phyloP scores from a whole-genome alignment of 2,797 vertebrate genomes.

The Enteromius unitaeniatus region DNA sequence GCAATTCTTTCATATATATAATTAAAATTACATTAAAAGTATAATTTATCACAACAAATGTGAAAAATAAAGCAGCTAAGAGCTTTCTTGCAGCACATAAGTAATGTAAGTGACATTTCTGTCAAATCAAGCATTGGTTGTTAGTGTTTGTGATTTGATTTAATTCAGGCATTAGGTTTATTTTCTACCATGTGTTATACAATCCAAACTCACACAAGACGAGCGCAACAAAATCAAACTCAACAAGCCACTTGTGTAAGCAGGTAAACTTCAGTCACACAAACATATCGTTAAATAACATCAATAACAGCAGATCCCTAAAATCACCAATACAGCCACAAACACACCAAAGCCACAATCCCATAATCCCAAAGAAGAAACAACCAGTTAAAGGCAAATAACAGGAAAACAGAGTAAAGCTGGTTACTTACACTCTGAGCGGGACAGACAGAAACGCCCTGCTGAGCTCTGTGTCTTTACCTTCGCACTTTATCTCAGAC shows the following conservation, averaged over 20 bases:
- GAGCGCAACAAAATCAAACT: neutral
- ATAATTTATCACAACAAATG: neutral
- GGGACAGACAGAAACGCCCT: conserved; percentile 29
- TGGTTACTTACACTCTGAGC: conserved; percentile 22
- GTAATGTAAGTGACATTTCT: neutral
- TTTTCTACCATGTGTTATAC: neutral
- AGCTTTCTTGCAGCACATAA: neutral
- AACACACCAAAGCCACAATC: neutral
- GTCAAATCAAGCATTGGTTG: neutral
- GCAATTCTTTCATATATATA: neutral
- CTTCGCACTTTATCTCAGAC: conserved; percentile 35
- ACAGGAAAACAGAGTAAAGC: neutral
- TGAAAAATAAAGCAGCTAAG: neutral
- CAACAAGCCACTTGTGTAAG: neutral
- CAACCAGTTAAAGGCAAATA: neutral
- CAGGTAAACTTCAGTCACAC: neutral
- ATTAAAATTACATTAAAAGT: neutral
- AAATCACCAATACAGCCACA: conserved; percentile 1
- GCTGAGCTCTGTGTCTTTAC: conserved; percentile 20
- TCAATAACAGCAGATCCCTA: neutral
- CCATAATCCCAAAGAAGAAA: neutral
- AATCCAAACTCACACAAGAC: conserved; percentile 8
- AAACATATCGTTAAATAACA: neutral
- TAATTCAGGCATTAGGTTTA: neutral
- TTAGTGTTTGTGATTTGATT: neutral